A percentile compares a stretch with the other conserved stretches of the same genome.
Conservation (phyloP, 37 sponge, comb jelly and placozoan species). For the Dysidea cf. avara region DNA sequence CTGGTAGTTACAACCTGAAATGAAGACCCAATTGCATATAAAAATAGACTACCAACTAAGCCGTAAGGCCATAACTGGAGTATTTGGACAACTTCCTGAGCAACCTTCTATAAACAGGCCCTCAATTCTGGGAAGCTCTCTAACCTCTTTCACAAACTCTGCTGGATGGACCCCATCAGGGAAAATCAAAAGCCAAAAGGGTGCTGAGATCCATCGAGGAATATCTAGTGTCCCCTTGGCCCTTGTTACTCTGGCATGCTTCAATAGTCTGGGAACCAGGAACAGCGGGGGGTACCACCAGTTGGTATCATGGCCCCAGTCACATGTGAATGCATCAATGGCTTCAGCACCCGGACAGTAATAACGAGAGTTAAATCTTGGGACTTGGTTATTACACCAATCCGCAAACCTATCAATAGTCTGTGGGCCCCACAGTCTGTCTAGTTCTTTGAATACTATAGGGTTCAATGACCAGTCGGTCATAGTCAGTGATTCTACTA, state of each 20-base stretch:
- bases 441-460: not conserved
- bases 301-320: too few relatives aligned
- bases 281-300: too few relatives aligned
- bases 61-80: constrained; percentile 1
- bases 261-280: constrained; percentile 6
- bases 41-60: too few relatives aligned
- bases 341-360: too few relatives aligned
- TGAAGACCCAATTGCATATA: too few relatives aligned
- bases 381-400: too few relatives aligned
- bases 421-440: constrained; percentile 37
- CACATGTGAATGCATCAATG: too few relatives aligned
- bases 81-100: constrained; percentile 2
- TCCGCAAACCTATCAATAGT: constrained; percentile 36
- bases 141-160: constrained; percentile 5
- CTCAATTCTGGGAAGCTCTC: not conserved
- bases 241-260: constrained; percentile 15
- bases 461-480: constrained; percentile 35
- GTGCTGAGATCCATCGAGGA: constrained; percentile 40
- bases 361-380: too few relatives aligned
- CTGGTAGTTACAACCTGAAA: too few relatives aligned
- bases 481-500: too few relatives aligned
- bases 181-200: constrained; percentile 33
- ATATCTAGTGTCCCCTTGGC: constrained; percentile 29
- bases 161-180: constrained; percentile 11
- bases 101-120: too few relatives aligned